Percentiles rank a stretch among this genome's conserved stretches.
These are phyloP conservation scores for Chalcosyrphus nemorum DNA, from an alignment of 2,888 invertebrate genomes.

Conservation along the genomic window DNA sequence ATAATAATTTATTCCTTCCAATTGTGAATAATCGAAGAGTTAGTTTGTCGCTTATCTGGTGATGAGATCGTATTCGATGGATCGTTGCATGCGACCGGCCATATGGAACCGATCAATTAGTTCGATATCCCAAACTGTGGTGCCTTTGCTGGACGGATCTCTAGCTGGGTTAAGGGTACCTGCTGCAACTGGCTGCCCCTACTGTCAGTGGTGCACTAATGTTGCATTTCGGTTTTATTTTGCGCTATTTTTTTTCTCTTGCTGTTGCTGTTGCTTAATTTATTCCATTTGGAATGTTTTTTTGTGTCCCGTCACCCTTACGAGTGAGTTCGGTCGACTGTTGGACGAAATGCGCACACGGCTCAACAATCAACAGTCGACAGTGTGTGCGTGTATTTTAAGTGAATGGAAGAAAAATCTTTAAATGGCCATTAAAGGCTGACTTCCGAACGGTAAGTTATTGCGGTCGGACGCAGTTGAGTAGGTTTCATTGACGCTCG, in stretches of 20 bases:
- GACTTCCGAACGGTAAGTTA: conserved; percentile 71
- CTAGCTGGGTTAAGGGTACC: conserved; percentile 42
- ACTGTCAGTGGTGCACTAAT: conserved; percentile 26
- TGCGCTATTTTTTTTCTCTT: conserved; percentile 4
- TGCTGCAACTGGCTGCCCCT: conserved; percentile 54
- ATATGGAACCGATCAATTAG: conserved; percentile 83
- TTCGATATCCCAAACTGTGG: conserved; percentile 74
- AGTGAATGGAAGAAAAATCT: conserved; percentile 51
- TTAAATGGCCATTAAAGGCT: conserved; percentile 56
- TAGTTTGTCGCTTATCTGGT: conserved; percentile 69
- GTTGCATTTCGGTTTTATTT: conserved; percentile 7
- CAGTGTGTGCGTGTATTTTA: background rate
- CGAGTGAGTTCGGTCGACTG: background rate
- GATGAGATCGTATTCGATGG: conserved; percentile 69
- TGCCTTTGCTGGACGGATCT: conserved; percentile 24
- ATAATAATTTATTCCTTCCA: conserved; percentile 42
- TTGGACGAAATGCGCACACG: background rate
- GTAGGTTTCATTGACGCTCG: conserved; percentile 70
- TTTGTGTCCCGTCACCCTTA: conserved; percentile 50
- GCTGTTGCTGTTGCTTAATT: conserved; percentile 42
- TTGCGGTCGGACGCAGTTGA: conserved; percentile 72
- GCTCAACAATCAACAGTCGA: no score
- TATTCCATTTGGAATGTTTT: conserved; percentile 59
- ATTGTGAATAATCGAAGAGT: conserved; percentile 72
- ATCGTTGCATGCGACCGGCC: conserved; percentile 78